Evolutionary conservation across 2,797 vertebrate genomes (phyloP).

Genomic region (Microctenopoma lineatum): DNA sequence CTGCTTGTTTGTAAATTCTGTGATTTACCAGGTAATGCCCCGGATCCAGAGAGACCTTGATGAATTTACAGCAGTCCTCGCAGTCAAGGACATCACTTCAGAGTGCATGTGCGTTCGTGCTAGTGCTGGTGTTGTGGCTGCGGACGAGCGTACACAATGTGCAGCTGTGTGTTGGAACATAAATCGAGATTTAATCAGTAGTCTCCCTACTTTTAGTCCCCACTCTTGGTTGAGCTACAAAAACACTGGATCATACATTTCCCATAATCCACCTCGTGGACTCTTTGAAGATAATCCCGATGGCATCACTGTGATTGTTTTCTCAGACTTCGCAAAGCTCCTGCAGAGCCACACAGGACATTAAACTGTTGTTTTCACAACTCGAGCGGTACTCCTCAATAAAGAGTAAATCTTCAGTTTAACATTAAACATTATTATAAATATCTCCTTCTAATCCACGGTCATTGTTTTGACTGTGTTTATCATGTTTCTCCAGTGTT

Average conservation of each 20-base stretch:
- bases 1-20: constrained; percentile 9
- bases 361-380: not conserved
- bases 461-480: too few species aligned
- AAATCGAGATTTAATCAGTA: not conserved
- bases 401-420: not conserved
- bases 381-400: not conserved
- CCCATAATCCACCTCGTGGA: not conserved
- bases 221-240: not conserved
- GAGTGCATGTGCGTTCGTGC: constrained; percentile 2
- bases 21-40: constrained; percentile 20
- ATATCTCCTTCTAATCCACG: too few species aligned
- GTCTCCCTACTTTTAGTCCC: not conserved
- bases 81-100: constrained; percentile 24
- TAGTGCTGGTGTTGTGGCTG: not conserved
- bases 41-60: constrained; percentile 14
- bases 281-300: not conserved
- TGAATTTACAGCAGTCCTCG: constrained; percentile 36
- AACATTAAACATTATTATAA: too few species aligned
- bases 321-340: constrained; percentile 1
- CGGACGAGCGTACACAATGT: not conserved
- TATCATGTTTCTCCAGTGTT: too few species aligned
- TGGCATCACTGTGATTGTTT: not conserved
- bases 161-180: constrained; percentile 1
- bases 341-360: not conserved
- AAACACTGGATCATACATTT: not conserved